Conservation (phyloP, 2,888 invertebrate species). For the Unio pictorum region DNA sequence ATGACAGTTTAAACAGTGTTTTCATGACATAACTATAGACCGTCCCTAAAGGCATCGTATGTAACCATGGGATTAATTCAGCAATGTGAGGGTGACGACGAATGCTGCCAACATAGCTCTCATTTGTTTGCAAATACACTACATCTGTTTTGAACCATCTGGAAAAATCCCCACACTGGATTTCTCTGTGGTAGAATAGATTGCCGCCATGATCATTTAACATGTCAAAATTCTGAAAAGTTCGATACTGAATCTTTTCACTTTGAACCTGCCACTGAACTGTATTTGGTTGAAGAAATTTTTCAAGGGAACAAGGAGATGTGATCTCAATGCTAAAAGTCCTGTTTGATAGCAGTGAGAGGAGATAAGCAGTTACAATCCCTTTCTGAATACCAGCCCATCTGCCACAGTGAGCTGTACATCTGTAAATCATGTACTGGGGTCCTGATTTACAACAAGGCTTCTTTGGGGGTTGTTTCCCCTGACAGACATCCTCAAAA, state of each 20-base stretch:
- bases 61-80: slow-evolving; percentile 14
- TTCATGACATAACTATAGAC: slow-evolving; percentile 9
- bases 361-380: slow-evolving; percentile 11
- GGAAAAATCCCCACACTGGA: not conserved
- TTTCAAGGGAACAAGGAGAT: slow-evolving; percentile 11
- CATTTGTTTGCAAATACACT: slow-evolving; percentile 12
- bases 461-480: too few relatives aligned
- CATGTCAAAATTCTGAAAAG: slow-evolving; percentile 4
- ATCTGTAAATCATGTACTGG: slow-evolving; percentile 14
- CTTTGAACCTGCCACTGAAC: slow-evolving; percentile 10
- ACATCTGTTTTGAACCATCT: slow-evolving; percentile 3
- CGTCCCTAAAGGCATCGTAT: slow-evolving; percentile 7
- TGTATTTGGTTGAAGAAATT: slow-evolving; percentile 13
- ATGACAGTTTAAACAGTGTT: slow-evolving; percentile 12
- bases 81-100: slow-evolving; percentile 8
- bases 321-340: slow-evolving; percentile 11
- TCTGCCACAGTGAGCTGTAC: slow-evolving; percentile 12
- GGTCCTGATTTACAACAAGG: too few relatives aligned
- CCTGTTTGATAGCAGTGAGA: slow-evolving; percentile 12
- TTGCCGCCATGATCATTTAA: slow-evolving; percentile 1
- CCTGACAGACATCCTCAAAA: too few relatives aligned
- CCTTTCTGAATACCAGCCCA: slow-evolving; percentile 15
- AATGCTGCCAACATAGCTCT: slow-evolving; percentile 12
- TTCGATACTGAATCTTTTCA: not conserved
- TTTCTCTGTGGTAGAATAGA: slow-evolving; percentile 2